These are phyloP conservation scores for Nilaparvata lugens DNA, from an alignment of 1,140 invertebrate genomes.

Conservation along the genomic window DNA sequence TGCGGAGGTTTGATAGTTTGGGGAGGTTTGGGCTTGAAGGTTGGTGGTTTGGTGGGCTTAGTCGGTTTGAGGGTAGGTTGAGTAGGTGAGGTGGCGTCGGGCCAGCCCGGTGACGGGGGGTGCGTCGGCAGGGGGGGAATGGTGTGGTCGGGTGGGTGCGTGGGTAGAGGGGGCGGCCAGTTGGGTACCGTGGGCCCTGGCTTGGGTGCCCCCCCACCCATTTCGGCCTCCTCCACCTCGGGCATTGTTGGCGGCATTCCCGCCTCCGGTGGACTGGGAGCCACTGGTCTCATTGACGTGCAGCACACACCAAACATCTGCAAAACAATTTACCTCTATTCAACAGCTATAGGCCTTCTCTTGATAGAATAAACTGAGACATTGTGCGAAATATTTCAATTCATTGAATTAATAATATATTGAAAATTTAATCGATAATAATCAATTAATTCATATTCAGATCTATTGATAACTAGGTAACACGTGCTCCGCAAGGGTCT, in stretches of 20 bases:
- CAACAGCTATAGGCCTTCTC: too few relatives aligned
- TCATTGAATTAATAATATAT: too few relatives aligned
- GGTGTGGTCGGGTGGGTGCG: conserved; percentile 67
- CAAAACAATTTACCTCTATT: too few relatives aligned
- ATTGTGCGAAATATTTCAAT: too few relatives aligned
- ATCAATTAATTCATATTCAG: too few relatives aligned
- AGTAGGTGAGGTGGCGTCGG: conserved; percentile 25
- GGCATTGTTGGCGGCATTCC: conserved; percentile 15
- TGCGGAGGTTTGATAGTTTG: conserved; percentile 7
- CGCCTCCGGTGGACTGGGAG: conserved; percentile 9
- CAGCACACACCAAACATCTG: conserved; percentile 70
- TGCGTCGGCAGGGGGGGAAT: conserved; percentile 60
- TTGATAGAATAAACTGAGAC: too few relatives aligned
- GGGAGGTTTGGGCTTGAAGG: not conserved
- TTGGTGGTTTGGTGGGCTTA: conserved; percentile 35
- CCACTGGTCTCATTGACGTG: conserved; percentile 40
- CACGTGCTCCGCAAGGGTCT: too few relatives aligned
- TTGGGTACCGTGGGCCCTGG: conserved; percentile 27
- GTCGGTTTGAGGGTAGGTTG: conserved; percentile 34
- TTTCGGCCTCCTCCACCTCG: conserved; percentile 22
- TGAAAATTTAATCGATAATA: too few relatives aligned
- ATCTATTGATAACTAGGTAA: too few relatives aligned
- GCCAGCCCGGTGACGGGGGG: conserved; percentile 44
- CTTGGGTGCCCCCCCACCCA: conserved; percentile 20
- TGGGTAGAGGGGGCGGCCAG: conserved; percentile 64